Conservation (phyloP, 1,140 invertebrate species). For the Drosophila ercepeae region DNA sequence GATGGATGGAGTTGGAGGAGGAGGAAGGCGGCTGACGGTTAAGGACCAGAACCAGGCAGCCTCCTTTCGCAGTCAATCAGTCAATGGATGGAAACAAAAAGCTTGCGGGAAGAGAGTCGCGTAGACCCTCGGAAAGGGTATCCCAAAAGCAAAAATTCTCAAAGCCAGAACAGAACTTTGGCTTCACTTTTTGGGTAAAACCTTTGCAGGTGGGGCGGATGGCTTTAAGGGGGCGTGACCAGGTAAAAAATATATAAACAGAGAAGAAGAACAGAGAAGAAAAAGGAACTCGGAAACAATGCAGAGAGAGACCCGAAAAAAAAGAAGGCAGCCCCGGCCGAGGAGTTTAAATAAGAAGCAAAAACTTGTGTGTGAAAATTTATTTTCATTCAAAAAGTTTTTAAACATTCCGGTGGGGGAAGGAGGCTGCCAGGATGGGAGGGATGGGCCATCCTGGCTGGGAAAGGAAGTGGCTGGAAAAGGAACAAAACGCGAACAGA, state of each 20-base stretch:
- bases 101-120: no score
- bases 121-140: no score
- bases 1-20: background rate
- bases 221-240: slow-evolving; percentile 31
- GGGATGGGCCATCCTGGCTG: slow-evolving; percentile 14
- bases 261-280: slow-evolving; percentile 1
- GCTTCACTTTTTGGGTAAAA: slow-evolving; percentile 33
- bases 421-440: background rate
- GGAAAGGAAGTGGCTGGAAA: slow-evolving; percentile 25
- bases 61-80: slow-evolving; percentile 59
- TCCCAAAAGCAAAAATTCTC: slow-evolving; percentile 19
- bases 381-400: slow-evolving; percentile 79
- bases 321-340: slow-evolving; percentile 2
- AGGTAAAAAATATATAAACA: slow-evolving; percentile 40
- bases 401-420: background rate
- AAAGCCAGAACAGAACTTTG: slow-evolving; percentile 28
- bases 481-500: background rate
- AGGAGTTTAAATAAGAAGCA: slow-evolving; percentile 27
- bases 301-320: background rate
- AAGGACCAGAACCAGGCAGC: slow-evolving; percentile 19
- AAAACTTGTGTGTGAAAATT: slow-evolving; percentile 68
- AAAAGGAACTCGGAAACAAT: background rate
- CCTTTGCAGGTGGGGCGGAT: slow-evolving; percentile 37
- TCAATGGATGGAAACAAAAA: slow-evolving; percentile 42
- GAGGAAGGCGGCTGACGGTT: background rate